phyloP scores from a whole-genome alignment of 2,113 vertebrate genomes.

The Ariopsis seemanni region DNA sequence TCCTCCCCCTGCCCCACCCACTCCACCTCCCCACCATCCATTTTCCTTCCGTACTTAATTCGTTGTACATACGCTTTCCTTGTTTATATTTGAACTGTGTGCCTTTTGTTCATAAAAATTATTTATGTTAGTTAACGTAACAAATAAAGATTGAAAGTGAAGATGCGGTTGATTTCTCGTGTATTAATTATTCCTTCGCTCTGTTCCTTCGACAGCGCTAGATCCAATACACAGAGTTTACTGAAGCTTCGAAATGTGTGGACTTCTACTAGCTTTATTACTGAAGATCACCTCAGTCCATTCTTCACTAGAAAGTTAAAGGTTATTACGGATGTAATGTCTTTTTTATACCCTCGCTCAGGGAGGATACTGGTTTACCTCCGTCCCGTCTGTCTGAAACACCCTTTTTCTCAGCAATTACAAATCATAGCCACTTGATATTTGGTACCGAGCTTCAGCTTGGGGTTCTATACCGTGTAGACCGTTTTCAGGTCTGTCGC shows the following conservation, averaged over 20 bases:
- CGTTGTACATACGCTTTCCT: conserved; percentile 81
- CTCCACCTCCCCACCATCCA: conserved; percentile 45
- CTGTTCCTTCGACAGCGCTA: not conserved
- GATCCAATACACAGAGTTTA: not conserved
- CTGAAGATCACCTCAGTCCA: not conserved
- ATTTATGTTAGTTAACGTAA: conserved; percentile 92
- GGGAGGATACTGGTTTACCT: no score
- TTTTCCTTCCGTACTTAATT: conserved; percentile 65
- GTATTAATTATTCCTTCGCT: not conserved
- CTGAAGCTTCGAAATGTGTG: no score
- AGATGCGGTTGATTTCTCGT: not conserved
- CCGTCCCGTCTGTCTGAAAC: not conserved
- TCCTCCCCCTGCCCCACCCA: conserved; percentile 50
- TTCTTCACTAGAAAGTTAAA: not conserved
- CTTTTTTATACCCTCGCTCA: no score
- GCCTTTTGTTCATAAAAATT: conserved; percentile 89
- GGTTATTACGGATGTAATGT: no score
- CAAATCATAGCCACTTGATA: no score
- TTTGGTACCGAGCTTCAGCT: no score
- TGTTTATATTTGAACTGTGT: conserved; percentile 87
- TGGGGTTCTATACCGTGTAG: no score
- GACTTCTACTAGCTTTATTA: no score
- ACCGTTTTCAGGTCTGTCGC: no score
- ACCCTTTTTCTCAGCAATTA: no score
- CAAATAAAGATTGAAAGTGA: conserved; percentile 60